Base-by-base conservation (phyloP, 2,888 invertebrate species). In the Thymelicus sylvestris region DNA sequence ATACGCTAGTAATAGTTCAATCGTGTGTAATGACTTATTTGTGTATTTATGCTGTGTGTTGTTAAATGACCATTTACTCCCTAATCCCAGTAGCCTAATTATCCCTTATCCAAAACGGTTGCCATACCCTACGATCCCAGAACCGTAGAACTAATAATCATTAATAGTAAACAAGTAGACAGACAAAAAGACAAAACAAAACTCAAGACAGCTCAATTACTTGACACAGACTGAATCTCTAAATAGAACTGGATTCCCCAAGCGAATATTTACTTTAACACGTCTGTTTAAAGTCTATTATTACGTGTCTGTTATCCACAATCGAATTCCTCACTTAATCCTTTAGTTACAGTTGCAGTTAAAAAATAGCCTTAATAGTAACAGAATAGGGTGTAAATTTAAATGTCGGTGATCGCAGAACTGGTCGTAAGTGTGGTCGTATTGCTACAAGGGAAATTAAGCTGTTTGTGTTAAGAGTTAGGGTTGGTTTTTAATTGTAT, bases 131-230 rank as follows among this genome's bases (percentile, higher is more conserved):
- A 47, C 41, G 19, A 44, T 44, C 7, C 44, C 8, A 44, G 12
- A 41, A 67, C 67, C 63, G 24, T 19, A 63, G 44, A 67, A 72
- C 74, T 68, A 76, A 77, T 76, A 76, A 74, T 74, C 76, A 71
- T 73, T 77, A 76, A 76, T 73, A 77, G 75, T 67, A 75, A 78
- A 76, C 74, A 76, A 75, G 67, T 70, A 74, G 75, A 76, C 75
- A 70, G 67, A 75, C 75, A 74, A 83, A 80, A 87, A 84, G 78
- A 85, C 77, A 80, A 82, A 76, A 75, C 86, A 78, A 84, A 86
- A 31, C 24, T 5, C 85, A 88, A 89, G 87, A 93, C 88, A 80
- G 83, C 93, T 93, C 93, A 92, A 93, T 93, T 92, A 93, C 87
- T 88, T 88, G 86, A 84, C 86, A 84, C 86, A 85, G 13, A 31